A percentile compares a stretch with the other conserved stretches of the same genome.
These are phyloP conservation scores for Cosmia trapezina DNA, from an alignment of 2,888 invertebrate genomes.

Conservation along the genomic window DNA sequence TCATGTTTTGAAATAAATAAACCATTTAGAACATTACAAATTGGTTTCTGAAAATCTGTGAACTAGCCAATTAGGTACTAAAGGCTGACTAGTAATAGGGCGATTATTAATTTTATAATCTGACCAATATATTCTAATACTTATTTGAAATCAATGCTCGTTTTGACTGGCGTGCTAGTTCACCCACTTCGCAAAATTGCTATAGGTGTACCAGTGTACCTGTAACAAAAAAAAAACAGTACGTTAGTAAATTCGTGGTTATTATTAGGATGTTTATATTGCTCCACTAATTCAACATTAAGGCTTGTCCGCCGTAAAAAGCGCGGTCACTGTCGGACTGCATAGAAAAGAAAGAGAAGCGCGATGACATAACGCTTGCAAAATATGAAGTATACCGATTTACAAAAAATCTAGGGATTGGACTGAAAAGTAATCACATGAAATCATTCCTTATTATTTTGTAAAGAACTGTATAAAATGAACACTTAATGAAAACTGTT, in stretches of 20 bases:
- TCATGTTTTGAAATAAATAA: background rate
- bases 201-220: slow-evolving; percentile 27
- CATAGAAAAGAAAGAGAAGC: too few relatives aligned
- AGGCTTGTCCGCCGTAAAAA: too few relatives aligned
- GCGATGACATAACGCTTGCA: too few relatives aligned
- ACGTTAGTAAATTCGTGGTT: background rate
- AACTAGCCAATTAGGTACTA: background rate
- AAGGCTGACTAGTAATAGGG: too few relatives aligned
- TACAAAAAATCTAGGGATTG: too few relatives aligned
- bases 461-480: too few relatives aligned
- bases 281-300: slow-evolving; percentile 6
- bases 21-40: background rate
- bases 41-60: background rate
- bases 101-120: background rate
- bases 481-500: too few relatives aligned
- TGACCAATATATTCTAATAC: background rate
- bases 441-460: too few relatives aligned
- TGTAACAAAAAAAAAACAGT: slow-evolving; percentile 38
- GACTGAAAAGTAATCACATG: too few relatives aligned
- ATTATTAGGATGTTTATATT: background rate
- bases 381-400: too few relatives aligned
- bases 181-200: background rate
- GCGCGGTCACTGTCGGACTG: too few relatives aligned
- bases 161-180: background rate
- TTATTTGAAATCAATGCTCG: background rate